phyloP scores from a whole-genome alignment of 2,113 vertebrate genomes.

The Hemichromis elongatus region DNA sequence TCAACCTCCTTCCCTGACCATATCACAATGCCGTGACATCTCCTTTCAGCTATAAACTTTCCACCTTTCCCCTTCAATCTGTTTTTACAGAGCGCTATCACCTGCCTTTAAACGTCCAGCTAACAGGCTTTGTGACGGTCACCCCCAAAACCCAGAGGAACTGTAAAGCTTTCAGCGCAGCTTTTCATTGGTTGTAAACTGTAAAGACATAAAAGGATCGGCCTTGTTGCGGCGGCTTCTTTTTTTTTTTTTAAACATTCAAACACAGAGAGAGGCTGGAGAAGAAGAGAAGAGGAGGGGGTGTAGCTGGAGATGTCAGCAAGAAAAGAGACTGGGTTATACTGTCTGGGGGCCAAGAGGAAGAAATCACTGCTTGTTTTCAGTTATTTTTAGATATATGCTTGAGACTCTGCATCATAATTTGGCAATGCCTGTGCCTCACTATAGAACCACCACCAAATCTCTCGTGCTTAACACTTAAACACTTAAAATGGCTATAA shows the following conservation, averaged over 20 bases:
- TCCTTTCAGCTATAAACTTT: constrained; percentile 52
- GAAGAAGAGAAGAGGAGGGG: not conserved
- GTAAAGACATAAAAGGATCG: constrained; percentile 53
- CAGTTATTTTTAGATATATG: constrained; percentile 25
- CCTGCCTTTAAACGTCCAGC: constrained; percentile 52
- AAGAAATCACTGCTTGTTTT: constrained; percentile 9
- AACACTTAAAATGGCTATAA: not conserved
- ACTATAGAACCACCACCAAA: not conserved
- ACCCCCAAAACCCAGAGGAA: constrained; percentile 51
- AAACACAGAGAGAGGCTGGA: constrained; percentile 9
- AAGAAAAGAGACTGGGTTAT: not conserved
- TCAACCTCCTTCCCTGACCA: constrained; percentile 16
- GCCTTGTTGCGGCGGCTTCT: constrained; percentile 21
- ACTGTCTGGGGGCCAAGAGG: not conserved
- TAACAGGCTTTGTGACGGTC: constrained; percentile 62
- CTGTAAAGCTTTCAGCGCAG: constrained; percentile 62
- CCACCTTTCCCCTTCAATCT: constrained; percentile 56
- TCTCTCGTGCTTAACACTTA: not conserved
- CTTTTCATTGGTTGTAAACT: constrained; percentile 69
- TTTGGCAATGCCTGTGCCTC: not conserved
- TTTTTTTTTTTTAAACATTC: constrained; percentile 25
- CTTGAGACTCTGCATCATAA: constrained; percentile 12
- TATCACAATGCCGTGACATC: constrained; percentile 39
- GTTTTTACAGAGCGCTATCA: constrained; percentile 57
- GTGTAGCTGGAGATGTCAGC: not conserved